Evolutionary conservation across 2,797 vertebrate genomes (phyloP).

Genomic region (Thaleichthys pacificus): DNA sequence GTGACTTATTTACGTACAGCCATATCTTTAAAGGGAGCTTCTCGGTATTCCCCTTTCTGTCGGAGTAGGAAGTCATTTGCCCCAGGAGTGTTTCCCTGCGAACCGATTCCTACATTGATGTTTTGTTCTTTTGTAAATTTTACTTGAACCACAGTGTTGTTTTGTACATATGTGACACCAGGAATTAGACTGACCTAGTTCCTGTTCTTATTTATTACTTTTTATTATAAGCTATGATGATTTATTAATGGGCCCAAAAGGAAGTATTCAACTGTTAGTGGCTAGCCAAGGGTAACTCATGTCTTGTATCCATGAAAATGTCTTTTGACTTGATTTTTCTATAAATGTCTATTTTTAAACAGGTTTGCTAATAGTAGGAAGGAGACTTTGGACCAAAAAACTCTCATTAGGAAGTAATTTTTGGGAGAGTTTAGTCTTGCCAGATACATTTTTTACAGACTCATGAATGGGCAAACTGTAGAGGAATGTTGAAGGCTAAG

Average conservation of each 20-base stretch:
- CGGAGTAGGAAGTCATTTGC: conserved; percentile 10
- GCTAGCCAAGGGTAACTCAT: conserved; percentile 49
- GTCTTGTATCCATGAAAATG: conserved; percentile 65
- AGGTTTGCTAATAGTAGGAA: conserved; percentile 42
- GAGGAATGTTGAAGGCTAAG: neutral
- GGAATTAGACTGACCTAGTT: conserved; percentile 35
- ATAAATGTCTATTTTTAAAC: conserved; percentile 70
- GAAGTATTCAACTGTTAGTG: conserved; percentile 43
- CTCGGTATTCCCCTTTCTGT: neutral
- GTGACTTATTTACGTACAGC: conserved; percentile 5
- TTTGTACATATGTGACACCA: conserved; percentile 61
- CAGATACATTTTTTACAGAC: neutral
- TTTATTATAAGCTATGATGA: conserved; percentile 62
- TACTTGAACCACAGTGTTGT: conserved; percentile 68
- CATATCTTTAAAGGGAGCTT: conserved; percentile 16
- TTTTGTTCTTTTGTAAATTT: conserved; percentile 39
- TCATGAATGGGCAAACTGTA: neutral
- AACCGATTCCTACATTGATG: conserved; percentile 13
- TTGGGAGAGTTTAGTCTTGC: conserved; percentile 18
- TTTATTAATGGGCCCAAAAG: conserved; percentile 43
- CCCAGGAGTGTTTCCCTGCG: neutral
- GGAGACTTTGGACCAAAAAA: conserved; percentile 64
- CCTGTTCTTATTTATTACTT: conserved; percentile 82
- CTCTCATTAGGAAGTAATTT: conserved; percentile 33
- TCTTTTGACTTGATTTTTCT: conserved; percentile 57